phyloP scores from a whole-genome alignment of 2,797 vertebrate genomes.

The Mastacembelus armatus region DNA sequence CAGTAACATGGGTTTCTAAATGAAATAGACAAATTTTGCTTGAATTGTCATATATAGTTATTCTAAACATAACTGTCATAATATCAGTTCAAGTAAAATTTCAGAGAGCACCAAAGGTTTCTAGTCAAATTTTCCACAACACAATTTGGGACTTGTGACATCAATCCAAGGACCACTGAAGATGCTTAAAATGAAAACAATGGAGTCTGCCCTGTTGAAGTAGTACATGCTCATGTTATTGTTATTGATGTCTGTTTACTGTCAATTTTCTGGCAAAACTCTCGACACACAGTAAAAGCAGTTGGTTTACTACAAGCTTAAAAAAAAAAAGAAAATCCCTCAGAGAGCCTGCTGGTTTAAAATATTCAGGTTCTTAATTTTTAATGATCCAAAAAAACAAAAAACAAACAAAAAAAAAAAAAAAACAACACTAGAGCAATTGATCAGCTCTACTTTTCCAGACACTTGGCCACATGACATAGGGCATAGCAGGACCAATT shows the following conservation, averaged over 20 bases:
- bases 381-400: conserved; percentile 32
- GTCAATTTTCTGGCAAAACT: conserved; percentile 15
- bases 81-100: too few relatives aligned
- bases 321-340: too few relatives aligned
- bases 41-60: too few relatives aligned
- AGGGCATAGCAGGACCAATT: background rate
- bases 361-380: conserved; percentile 27
- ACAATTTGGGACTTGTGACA: background rate
- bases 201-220: background rate
- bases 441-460: background rate
- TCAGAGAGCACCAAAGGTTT: background rate
- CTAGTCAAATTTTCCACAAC: background rate
- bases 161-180: background rate
- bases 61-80: too few relatives aligned
- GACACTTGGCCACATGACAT: background rate
- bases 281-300: conserved; percentile 12
- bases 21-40: too few relatives aligned
- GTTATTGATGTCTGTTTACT: background rate
- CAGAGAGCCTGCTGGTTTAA: conserved; percentile 17
- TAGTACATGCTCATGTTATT: background rate
- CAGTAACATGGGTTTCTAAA: too few relatives aligned
- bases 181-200: conserved; percentile 3
- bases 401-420: too few relatives aligned
- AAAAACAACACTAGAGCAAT: conserved; percentile 1
- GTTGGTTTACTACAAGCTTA: conserved; percentile 20